These are phyloP conservation scores for Hestina assimilis DNA, from an alignment of 1,140 invertebrate species.

Conservation along the genomic window DNA sequence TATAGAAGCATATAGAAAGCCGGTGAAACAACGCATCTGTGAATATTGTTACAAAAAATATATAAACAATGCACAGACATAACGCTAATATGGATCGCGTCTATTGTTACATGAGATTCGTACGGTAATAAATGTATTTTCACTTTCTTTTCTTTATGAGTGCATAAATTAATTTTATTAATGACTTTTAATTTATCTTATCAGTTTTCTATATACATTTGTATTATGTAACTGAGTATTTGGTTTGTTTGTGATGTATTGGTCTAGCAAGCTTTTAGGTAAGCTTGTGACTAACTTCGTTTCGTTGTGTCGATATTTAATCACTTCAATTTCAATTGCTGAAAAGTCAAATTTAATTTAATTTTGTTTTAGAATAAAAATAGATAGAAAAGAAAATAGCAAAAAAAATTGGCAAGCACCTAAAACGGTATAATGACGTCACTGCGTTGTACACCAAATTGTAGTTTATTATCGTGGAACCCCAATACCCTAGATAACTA, in stretches of 20 bases:
- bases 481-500: no score
- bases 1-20: conserved; percentile 8
- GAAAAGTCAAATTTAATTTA: no score
- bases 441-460: no score
- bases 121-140: conserved; percentile 10
- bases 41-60: conserved; percentile 13
- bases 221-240: background rate
- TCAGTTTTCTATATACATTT: no score
- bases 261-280: background rate
- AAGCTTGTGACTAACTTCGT: no score
- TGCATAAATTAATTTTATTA: conserved; percentile 1
- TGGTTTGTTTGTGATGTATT: background rate
- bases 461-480: no score
- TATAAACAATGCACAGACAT: conserved; percentile 9
- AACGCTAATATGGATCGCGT: background rate
- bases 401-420: no score
- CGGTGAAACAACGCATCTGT: conserved; percentile 8
- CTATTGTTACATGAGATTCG: conserved; percentile 4
- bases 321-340: no score
- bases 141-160: conserved; percentile 10
- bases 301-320: no score
- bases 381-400: no score
- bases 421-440: no score
- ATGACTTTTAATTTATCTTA: background rate
- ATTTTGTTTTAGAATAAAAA: no score